These are phyloP conservation scores for Cecropterus lyciades DNA, from an alignment of 1,140 invertebrate species.

Conservation along the genomic window DNA sequence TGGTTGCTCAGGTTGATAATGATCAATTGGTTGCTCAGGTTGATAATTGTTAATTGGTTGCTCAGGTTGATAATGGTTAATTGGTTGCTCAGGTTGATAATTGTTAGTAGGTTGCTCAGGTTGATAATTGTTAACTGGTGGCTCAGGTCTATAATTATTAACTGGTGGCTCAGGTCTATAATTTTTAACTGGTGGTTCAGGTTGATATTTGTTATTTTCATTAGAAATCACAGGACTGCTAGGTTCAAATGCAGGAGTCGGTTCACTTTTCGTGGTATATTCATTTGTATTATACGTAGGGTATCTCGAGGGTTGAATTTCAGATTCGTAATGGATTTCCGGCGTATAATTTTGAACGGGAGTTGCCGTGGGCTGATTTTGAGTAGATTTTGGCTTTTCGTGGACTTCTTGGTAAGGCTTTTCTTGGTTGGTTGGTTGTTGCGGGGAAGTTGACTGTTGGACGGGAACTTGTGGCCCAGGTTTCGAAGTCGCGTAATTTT, in stretches of 20 bases:
- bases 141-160: constrained; percentile 3
- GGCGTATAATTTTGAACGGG: constrained; percentile 67
- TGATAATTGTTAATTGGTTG: no score
- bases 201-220: constrained; percentile 28
- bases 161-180: constrained; percentile 13
- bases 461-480: constrained; percentile 33
- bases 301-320: constrained; percentile 54
- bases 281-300: constrained; percentile 58
- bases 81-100: constrained; percentile 17
- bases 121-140: constrained; percentile 19
- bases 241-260: constrained; percentile 12
- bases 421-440: constrained; percentile 42
- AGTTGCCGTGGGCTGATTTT: constrained; percentile 52
- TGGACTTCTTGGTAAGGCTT: constrained; percentile 43
- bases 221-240: constrained; percentile 18
- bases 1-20: no score
- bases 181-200: constrained; percentile 18
- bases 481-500: constrained; percentile 54
- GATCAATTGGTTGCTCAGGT: no score
- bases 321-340: constrained; percentile 69
- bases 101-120: constrained; percentile 10
- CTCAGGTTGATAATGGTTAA: constrained; percentile 25
- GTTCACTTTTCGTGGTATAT: constrained; percentile 52
- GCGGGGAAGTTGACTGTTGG: constrained; percentile 36
- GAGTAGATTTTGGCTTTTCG: constrained; percentile 26